phyloP scores from a whole-genome alignment of 1,140 invertebrate genomes.

The Ylistrum balloti region DNA sequence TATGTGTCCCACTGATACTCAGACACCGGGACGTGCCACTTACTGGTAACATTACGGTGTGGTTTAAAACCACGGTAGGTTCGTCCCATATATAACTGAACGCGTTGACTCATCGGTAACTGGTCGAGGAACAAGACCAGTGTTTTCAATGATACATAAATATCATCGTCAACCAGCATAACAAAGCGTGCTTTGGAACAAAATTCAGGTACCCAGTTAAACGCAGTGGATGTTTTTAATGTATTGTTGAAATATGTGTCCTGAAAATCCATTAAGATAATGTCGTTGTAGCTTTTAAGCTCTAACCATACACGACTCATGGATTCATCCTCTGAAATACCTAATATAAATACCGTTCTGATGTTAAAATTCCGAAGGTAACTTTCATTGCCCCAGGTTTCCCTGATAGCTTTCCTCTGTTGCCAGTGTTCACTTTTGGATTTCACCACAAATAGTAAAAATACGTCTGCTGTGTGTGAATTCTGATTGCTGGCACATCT shows the following conservation, averaged over 20 bases:
- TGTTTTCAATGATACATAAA: constrained; percentile 42
- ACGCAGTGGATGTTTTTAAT: constrained; percentile 43
- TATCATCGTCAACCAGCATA: constrained; percentile 51
- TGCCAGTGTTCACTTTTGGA: neutral
- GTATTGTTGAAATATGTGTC: constrained; percentile 4
- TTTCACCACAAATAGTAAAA: neutral
- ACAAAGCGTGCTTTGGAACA: constrained; percentile 46
- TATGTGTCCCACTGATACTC: constrained; percentile 50
- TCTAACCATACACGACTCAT: constrained; percentile 24
- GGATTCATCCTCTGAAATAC: neutral
- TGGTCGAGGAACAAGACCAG: constrained; percentile 29
- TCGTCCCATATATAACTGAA: constrained; percentile 42
- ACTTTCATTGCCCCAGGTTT: neutral
- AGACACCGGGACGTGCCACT: constrained; percentile 49
- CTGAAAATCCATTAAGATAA: neutral
- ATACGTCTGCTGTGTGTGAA: neutral
- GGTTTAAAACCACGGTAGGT: neutral
- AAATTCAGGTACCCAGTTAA: constrained; percentile 43
- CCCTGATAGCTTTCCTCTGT: neutral
- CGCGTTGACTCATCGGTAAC: neutral
- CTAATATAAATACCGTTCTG: neutral
- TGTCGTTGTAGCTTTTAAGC: constrained; percentile 40
- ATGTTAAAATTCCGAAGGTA: neutral
- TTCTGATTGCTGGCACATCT: neutral
- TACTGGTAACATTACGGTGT: constrained; percentile 1